Evolutionary conservation across 2,797 vertebrate species (phyloP).

Genomic region (Poeciliopsis turneri): DNA sequence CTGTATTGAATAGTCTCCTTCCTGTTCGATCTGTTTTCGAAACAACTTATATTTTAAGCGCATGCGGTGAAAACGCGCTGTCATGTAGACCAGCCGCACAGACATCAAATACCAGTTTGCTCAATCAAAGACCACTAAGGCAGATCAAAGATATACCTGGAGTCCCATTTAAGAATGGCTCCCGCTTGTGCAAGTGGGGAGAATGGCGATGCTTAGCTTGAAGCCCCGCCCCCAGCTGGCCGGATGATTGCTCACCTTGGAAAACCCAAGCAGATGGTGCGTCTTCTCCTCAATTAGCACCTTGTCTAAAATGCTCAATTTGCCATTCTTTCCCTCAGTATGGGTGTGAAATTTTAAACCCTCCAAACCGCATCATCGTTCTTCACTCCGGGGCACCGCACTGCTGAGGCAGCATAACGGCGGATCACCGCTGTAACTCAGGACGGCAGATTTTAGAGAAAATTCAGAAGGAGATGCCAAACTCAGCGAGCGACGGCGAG

Average conservation of each 20-base stretch:
- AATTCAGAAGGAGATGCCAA: conserved; percentile 53
- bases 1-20: background rate
- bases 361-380: conserved; percentile 41
- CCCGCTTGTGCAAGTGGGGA: conserved; percentile 27
- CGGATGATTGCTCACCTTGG: conserved; percentile 41
- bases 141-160: conserved; percentile 37
- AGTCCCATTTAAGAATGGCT: conserved; percentile 48
- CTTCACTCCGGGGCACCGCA: conserved; percentile 40
- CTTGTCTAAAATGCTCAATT: conserved; percentile 53
- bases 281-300: conserved; percentile 75
- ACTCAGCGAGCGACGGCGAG: conserved; percentile 47
- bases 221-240: conserved; percentile 24
- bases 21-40: background rate
- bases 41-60: conserved; percentile 1
- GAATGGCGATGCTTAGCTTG: conserved; percentile 9
- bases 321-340: conserved; percentile 50
- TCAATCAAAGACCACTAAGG: conserved; percentile 51
- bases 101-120: conserved; percentile 44
- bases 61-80: conserved; percentile 13
- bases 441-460: conserved; percentile 41
- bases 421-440: conserved; percentile 62
- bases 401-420: conserved; percentile 73
- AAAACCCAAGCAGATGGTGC: conserved; percentile 53
- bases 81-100: conserved; percentile 33
- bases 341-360: conserved; percentile 60